phyloP scores from a whole-genome alignment of 2,113 vertebrate genomes.

The Strigops habroptila region DNA sequence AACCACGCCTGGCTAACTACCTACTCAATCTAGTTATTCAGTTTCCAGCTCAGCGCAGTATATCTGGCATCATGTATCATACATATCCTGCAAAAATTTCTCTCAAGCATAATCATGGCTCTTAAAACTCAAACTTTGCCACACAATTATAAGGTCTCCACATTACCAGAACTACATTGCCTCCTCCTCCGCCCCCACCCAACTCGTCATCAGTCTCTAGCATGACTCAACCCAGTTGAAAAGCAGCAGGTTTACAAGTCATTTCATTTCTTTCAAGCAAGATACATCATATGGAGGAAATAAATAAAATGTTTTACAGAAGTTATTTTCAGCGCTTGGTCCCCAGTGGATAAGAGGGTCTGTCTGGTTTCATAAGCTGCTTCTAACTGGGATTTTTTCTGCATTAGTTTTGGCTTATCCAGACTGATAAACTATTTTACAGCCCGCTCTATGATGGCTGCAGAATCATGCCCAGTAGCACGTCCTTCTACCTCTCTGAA shows the following conservation, averaged over 20 bases:
- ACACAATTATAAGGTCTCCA: constrained; percentile 50
- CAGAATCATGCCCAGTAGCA: background rate
- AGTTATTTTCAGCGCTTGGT: background rate
- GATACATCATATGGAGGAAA: constrained; percentile 6
- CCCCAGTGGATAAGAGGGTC: background rate
- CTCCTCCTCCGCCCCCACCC: constrained; percentile 5
- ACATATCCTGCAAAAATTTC: background rate
- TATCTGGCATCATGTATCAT: background rate
- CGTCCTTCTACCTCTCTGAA: background rate
- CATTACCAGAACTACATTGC: constrained; percentile 34
- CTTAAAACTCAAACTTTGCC: constrained; percentile 35
- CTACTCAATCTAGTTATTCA: background rate
- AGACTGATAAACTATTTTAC: background rate
- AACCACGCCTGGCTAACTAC: background rate
- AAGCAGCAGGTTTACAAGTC: constrained; percentile 36
- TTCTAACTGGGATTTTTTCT: background rate
- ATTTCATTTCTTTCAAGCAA: constrained; percentile 15
- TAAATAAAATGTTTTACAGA: constrained; percentile 20
- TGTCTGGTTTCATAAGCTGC: background rate
- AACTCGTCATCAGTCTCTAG: constrained; percentile 15
- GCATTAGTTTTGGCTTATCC: background rate
- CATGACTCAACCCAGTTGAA: constrained; percentile 44
- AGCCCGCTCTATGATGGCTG: background rate
- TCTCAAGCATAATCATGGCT: background rate
- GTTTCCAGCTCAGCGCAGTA: background rate